Base-by-base conservation (phyloP, 1,140 invertebrate genomes). In the Ceratina calcarata region DNA sequence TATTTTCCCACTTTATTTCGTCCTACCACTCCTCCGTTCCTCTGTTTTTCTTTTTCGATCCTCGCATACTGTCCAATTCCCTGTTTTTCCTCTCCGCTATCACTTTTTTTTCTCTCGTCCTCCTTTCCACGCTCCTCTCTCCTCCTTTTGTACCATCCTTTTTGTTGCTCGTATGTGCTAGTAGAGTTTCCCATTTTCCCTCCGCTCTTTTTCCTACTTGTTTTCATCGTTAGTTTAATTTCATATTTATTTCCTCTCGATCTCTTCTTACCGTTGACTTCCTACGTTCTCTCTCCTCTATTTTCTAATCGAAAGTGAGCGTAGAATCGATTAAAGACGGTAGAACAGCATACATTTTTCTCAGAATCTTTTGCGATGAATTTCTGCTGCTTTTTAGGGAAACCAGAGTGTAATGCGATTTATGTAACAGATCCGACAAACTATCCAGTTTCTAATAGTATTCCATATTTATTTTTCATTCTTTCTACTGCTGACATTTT, bases 1-100 rank as follows among this genome's bases (percentile, higher is more conserved):
- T 66, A 67, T 61, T 49, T 58, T 51, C 76, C 20, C 62, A 20
- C 81, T 73, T 55, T 80, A 10, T 22, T 6, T 51, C 51, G 16
- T 51, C 32, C 37, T 37, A 45, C n/a, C 51, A 20, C 51, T 49
- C 49, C 13, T 86, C 78, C 32, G 55, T 81, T 62, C 55, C 55
- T 60, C 53, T 71, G 32, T 58, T 64, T 83, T 66, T 61, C 61
- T 71, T 51, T 74, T 62, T 55, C n/a, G 58, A 61, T 72, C 58
- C 49, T 78, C 58, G 18, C 45, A 51, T 53, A 60, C 66, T 45
- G 45, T 70, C 66, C 66, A 77, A 70, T 60, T 70, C 49, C 57
- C 75, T 61, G 66, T 70, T 77, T 61, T 20, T 32, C 55, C n/a
- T 51, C 37, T 24, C 16, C 55, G 55, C 55, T 16, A n/a, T 16